Base-by-base conservation (phyloP, 2,797 vertebrate species). In the Gymnodraco acuticeps region DNA sequence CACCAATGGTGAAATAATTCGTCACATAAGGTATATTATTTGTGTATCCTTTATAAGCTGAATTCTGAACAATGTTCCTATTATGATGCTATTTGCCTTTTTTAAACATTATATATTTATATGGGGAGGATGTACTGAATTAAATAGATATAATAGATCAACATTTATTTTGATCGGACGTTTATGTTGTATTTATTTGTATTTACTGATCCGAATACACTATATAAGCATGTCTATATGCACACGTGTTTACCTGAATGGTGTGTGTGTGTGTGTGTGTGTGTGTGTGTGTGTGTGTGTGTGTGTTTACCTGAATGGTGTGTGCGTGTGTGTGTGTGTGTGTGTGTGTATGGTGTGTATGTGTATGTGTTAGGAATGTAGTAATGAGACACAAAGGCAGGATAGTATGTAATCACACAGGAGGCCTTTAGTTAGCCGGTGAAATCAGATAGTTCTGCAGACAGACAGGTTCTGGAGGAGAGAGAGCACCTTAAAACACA, bases 381-480 rank as follows among this genome's bases (percentile, higher is more conserved):
- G 86, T 92, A 92, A 92, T 88, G 82, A 91, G 86, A 92, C 81
- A 89, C 85, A 87, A 86, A 84, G 80, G 74, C 85, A 87, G 63
- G 69, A 78, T 73, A 81, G 85, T 87, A 88, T 87, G 83, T 88
- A 91, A 92, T 92, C 86, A 87, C 86, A 92, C 90, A 91, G 92
- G 85, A 87, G 90, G 85, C 87, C 90, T 90, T 91, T 88, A 92
- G 87, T 92, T 86, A 82, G 85, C 78, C 50, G 20, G 78, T 75
- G 94, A 92, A 93, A 94, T 92, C 88, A 88, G 91, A 95, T 92
- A 92, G 89, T 80, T 48, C 23, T 90, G 91, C 77, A 89, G 92
- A 94, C 62, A 75, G 92, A 94, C 81, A 85, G 80, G 85, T 87
- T 70, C 80, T 87, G 84, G 88, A 93, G 85, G 75, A 87, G 75